Conservation (phyloP, 92 coral and sea anemone species). For the Hydrozoanthus gracilis region DNA sequence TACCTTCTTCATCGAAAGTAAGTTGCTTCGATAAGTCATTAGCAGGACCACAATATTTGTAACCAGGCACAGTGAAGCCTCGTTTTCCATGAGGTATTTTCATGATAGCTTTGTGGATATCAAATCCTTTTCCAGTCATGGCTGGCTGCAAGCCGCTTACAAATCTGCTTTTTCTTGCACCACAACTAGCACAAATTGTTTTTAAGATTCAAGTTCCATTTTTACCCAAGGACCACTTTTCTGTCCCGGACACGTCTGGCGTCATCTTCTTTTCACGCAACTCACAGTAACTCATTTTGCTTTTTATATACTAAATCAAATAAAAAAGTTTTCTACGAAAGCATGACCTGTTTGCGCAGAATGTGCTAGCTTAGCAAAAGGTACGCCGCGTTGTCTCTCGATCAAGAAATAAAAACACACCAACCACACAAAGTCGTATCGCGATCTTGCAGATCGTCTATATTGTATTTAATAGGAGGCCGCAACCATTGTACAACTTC, state of each 20-base stretch:
- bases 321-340: too few species aligned
- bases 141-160: neutral
- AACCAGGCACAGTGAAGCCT: neutral
- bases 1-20: neutral
- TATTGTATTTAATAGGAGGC: neutral
- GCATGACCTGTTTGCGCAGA: too few species aligned
- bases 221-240: too few species aligned
- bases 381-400: too few species aligned
- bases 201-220: too few species aligned
- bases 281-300: too few species aligned
- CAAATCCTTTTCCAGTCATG: neutral
- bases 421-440: slow-evolving; percentile 30
- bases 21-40: neutral
- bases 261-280: too few species aligned
- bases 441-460: neutral
- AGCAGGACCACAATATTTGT: neutral
- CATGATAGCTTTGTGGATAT: neutral
- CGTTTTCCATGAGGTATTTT: neutral
- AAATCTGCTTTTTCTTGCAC: neutral
- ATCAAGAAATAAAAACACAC: too few species aligned
- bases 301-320: too few species aligned
- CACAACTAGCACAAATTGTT: neutral
- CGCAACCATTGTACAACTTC: neutral
- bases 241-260: too few species aligned
- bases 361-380: too few species aligned